These are phyloP conservation scores for Furnarius figulus DNA, from an alignment of 2,113 vertebrate species.

Conservation along the genomic window DNA sequence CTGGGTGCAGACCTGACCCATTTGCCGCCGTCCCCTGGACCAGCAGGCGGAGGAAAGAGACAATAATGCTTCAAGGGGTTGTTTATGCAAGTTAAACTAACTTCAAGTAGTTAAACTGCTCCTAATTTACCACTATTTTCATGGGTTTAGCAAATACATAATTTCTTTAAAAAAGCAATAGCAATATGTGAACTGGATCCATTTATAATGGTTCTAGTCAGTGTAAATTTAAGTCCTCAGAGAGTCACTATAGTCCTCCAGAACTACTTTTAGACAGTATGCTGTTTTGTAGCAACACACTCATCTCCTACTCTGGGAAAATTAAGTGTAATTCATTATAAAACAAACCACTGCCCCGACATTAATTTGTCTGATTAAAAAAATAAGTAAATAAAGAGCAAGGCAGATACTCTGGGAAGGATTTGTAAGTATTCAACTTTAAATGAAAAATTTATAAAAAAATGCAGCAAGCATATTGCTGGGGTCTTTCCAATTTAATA, in stretches of 20 bases:
- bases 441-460: slow-evolving; percentile 18
- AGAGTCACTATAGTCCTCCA: neutral
- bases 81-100: neutral
- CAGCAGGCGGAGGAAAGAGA: neutral
- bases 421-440: neutral
- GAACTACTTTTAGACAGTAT: neutral
- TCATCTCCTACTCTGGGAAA: neutral
- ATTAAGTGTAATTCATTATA: neutral
- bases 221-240: neutral
- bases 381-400: neutral
- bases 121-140: neutral
- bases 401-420: neutral
- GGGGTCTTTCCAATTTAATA: neutral
- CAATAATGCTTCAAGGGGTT: neutral
- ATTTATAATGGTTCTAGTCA: neutral
- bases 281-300: neutral
- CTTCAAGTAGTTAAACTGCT: neutral
- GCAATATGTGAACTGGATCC: neutral
- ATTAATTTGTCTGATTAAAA: neutral
- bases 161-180: neutral
- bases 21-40: neutral
- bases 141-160: neutral
- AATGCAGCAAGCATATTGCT: neutral
- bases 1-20: neutral
- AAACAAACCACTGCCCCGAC: slow-evolving; percentile 5